These are phyloP conservation scores for Halictus rubicundus DNA, from an alignment of 1,140 invertebrate species.

Conservation along the genomic window DNA sequence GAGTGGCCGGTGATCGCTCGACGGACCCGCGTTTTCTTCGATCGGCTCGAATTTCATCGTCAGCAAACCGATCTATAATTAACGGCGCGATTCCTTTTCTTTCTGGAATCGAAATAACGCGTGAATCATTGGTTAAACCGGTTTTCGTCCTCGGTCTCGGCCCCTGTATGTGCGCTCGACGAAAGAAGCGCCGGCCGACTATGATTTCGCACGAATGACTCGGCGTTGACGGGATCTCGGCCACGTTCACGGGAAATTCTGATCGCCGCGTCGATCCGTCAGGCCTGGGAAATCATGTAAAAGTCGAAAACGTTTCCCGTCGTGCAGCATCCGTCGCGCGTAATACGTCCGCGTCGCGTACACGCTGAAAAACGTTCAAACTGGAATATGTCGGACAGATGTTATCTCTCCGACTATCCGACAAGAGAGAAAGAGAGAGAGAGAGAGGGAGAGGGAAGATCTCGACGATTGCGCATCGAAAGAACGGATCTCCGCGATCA, in stretches of 20 bases:
- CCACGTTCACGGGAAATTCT: constrained; percentile 3
- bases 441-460: constrained; percentile 53
- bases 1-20: constrained; percentile 6
- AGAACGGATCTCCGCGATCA: constrained; percentile 55
- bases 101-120: constrained; percentile 43
- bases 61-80: constrained; percentile 37
- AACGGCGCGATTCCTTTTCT: constrained; percentile 35
- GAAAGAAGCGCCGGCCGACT: constrained; percentile 26
- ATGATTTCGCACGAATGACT: constrained; percentile 14
- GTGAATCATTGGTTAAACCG: constrained; percentile 59
- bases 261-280: not conserved
- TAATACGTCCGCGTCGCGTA: too few species aligned
- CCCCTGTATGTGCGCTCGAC: constrained; percentile 30
- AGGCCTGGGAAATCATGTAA: not conserved
- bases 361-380: too few species aligned
- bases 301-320: too few species aligned
- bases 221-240: too few species aligned
- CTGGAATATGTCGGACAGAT: too few species aligned
- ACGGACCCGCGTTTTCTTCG: not conserved
- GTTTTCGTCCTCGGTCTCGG: constrained; percentile 27
- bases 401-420: too few species aligned
- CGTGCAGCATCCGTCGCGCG: too few species aligned
- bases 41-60: not conserved
- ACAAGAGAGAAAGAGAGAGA: constrained; percentile 31
- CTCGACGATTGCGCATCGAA: constrained; percentile 53